Percentiles rank a stretch among this genome's conserved stretches.
These are phyloP conservation scores for Emmelina monodactyla DNA, from an alignment of 2,888 invertebrate genomes.

Conservation along the genomic window DNA sequence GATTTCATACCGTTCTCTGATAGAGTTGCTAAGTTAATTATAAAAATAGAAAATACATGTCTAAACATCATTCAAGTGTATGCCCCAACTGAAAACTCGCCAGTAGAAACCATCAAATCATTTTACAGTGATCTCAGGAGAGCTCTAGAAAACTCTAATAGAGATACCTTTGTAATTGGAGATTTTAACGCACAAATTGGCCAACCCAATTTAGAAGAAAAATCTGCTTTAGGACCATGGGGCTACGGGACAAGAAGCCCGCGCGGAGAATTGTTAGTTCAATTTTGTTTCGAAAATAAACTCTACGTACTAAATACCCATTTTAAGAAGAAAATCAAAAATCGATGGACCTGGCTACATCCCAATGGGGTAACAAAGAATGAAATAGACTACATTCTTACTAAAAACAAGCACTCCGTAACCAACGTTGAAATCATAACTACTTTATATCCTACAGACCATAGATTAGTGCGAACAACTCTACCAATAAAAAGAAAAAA, in stretches of 20 bases:
- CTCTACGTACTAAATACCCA: conserved; percentile 9
- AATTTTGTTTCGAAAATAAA: conserved; percentile 9
- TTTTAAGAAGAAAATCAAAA: no score
- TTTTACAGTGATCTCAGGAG: conserved; percentile 7
- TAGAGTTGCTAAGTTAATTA: conserved; percentile 1
- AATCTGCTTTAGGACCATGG: conserved; percentile 1
- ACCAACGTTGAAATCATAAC: conserved; percentile 6
- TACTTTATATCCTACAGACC: conserved; percentile 1
- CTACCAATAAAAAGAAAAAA: no score
- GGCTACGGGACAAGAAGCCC: conserved; percentile 2
- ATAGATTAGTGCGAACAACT: no score
- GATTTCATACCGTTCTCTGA: conserved; percentile 9
- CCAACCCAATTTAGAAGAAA: neutral
- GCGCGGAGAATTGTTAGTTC: conserved; percentile 4
- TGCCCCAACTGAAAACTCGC: neutral
- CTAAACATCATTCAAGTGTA: conserved; percentile 6
- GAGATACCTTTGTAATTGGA: conserved; percentile 5
- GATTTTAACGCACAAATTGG: conserved; percentile 5
- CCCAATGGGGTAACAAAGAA: conserved; percentile 6
- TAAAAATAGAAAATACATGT: conserved; percentile 4
- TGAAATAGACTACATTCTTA: conserved; percentile 13
- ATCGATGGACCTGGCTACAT: conserved; percentile 13
- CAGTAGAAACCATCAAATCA: neutral
- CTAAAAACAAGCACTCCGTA: conserved; percentile 1
- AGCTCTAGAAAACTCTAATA: conserved; percentile 6